These are phyloP conservation scores for Caenorhabditis afra DNA, from an alignment of 2,888 invertebrate genomes.

Conservation along the genomic window DNA sequence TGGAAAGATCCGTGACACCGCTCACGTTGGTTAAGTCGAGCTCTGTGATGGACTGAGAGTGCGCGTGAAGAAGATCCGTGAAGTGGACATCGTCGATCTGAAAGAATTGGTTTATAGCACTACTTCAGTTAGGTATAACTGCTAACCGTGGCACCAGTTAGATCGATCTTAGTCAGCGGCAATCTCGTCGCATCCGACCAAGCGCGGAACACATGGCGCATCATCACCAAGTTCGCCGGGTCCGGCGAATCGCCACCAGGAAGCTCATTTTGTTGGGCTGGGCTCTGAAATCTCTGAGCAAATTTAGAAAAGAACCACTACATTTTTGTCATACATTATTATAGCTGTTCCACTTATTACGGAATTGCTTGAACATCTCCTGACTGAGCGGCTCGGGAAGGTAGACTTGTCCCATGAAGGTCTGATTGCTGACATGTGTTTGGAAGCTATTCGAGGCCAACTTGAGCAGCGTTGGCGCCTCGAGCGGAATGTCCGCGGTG, in stretches of 20 bases:
- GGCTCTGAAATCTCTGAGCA: conserved; percentile 25
- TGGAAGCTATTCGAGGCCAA: conserved; percentile 45
- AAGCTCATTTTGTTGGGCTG: background rate
- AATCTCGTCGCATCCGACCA: conserved; percentile 60
- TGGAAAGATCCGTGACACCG: conserved; percentile 61
- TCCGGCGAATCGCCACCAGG: conserved; percentile 7
- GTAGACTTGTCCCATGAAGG: conserved; percentile 27
- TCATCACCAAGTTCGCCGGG: conserved; percentile 33
- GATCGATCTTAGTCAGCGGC: conserved; percentile 60
- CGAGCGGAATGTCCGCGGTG: conserved; percentile 63
- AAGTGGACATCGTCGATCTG: conserved; percentile 63
- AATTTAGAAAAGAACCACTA: background rate
- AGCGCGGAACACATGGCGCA: conserved; percentile 30
- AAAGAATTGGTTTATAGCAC: conserved; percentile 16
- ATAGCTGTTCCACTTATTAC: conserved; percentile 55
- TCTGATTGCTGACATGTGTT: conserved; percentile 28
- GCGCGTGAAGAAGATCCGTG: conserved; percentile 61
- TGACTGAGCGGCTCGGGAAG: conserved; percentile 59
- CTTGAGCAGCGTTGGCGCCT: conserved; percentile 64
- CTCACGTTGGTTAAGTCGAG: conserved; percentile 65
- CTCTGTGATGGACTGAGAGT: conserved; percentile 57
- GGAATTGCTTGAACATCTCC: conserved; percentile 56
- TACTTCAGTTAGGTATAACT: too few relatives aligned
- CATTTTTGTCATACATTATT: conserved; percentile 1
- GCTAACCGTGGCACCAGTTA: conserved; percentile 60